phyloP scores from a whole-genome alignment of 2,797 vertebrate genomes.

The Jordanella pulchra region DNA sequence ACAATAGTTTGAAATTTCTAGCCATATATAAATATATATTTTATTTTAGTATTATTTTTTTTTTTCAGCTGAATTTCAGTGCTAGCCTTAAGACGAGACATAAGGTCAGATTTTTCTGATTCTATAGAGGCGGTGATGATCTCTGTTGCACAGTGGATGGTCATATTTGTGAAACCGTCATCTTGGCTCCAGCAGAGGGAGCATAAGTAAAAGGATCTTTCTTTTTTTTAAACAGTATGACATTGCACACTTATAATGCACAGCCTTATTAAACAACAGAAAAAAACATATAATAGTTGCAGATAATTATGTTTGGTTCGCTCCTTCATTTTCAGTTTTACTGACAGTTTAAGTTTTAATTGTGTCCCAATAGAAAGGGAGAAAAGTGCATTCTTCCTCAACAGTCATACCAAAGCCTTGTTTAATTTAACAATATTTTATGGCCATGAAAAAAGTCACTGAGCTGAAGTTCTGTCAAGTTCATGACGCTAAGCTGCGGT shows the following conservation, averaged over 20 bases:
- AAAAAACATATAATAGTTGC: slow-evolving; percentile 34
- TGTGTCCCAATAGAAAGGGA: slow-evolving; percentile 21
- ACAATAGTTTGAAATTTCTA: slow-evolving; percentile 21
- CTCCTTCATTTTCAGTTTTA: slow-evolving; percentile 55
- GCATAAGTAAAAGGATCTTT: slow-evolving; percentile 37
- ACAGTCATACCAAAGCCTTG: slow-evolving; percentile 62
- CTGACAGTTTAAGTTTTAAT: slow-evolving; percentile 35
- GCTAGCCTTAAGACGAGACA: slow-evolving; percentile 9
- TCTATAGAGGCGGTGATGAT: slow-evolving; percentile 4
- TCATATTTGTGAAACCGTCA: slow-evolving; percentile 37
- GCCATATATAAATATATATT: slow-evolving; percentile 2
- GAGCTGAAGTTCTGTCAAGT: slow-evolving; percentile 28
- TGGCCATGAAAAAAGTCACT: slow-evolving; percentile 34
- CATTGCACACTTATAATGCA: slow-evolving; percentile 41
- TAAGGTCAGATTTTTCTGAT: slow-evolving; percentile 21
- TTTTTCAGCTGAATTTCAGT: slow-evolving; percentile 9
- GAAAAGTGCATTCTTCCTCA: slow-evolving; percentile 54
- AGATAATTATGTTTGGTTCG: slow-evolving; percentile 41
- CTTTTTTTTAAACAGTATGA: slow-evolving; percentile 75
- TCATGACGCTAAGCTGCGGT: slow-evolving; percentile 47
- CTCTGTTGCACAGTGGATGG: slow-evolving; percentile 4
- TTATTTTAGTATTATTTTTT: slow-evolving; percentile 13
- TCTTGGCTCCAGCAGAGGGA: slow-evolving; percentile 29
- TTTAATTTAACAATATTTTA: slow-evolving; percentile 29
- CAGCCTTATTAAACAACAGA: slow-evolving; percentile 33